These are phyloP conservation scores for Trichechus manatus DNA, from an alignment of 2,113 vertebrate species.

Conservation along the genomic window DNA sequence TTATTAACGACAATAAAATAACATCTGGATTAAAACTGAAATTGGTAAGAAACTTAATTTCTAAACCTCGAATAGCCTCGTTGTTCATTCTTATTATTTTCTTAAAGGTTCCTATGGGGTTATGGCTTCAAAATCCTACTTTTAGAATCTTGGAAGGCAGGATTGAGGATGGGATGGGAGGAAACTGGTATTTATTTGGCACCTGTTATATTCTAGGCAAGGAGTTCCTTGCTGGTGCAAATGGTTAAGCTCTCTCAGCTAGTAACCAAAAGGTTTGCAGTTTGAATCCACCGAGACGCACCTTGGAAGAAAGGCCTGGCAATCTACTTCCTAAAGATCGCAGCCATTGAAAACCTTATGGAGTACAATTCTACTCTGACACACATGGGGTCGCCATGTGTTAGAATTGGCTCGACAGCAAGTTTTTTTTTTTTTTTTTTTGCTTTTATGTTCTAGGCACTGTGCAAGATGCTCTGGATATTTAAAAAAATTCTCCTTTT, in stretches of 20 bases:
- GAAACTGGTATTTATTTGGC: background rate
- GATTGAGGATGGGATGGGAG: background rate
- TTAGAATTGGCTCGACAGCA: too few relatives aligned
- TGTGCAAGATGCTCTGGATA: background rate
- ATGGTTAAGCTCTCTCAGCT: too few relatives aligned
- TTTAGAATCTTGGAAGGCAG: background rate
- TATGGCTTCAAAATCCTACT: background rate
- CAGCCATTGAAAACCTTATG: background rate
- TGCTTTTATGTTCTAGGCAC: background rate
- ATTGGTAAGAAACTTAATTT: background rate
- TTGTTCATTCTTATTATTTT: background rate
- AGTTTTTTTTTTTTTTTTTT: too few relatives aligned
- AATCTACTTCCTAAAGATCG: background rate
- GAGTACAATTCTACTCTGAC: background rate
- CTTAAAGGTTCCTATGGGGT: background rate
- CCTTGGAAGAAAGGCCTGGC: background rate
- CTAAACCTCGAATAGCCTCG: background rate
- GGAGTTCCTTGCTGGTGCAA: too few relatives aligned
- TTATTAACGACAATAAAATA: background rate
- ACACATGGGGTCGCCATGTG: background rate
- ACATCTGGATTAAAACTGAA: conserved; percentile 4
- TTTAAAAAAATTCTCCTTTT: background rate
- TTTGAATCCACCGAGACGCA: background rate
- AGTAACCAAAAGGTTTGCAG: background rate
- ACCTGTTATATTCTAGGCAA: background rate